Percentiles rank a stretch among this genome's conserved stretches.
These are phyloP conservation scores for Scolopax bukidnonensis DNA, from an alignment of 2,797 vertebrate species.

Conservation along the genomic window DNA sequence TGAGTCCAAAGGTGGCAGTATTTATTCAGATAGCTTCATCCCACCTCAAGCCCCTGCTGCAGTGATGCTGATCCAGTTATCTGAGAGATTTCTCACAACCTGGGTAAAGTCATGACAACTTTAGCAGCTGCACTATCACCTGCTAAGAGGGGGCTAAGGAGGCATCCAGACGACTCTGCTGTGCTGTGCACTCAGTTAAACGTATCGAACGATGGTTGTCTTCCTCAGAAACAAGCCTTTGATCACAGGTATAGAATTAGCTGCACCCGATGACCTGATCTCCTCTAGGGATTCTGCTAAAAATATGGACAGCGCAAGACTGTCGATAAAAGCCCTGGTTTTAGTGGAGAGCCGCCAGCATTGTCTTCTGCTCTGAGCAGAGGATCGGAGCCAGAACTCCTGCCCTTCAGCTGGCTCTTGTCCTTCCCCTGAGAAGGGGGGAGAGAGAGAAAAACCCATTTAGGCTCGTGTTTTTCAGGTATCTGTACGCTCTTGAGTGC, in stretches of 20 bases:
- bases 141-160: not conserved
- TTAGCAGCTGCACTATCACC: not conserved
- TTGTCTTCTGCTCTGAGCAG: not conserved
- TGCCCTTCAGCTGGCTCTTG: constrained; percentile 55
- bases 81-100: rapidly evolving
- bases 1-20: not conserved
- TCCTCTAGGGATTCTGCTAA: constrained; percentile 51
- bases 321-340: constrained; percentile 13
- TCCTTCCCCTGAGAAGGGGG: constrained; percentile 25
- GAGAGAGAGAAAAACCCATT: not conserved
- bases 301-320: not conserved
- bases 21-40: not conserved
- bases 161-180: not conserved
- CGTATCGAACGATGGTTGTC: not conserved
- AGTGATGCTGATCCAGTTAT: not conserved
- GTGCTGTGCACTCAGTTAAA: not conserved
- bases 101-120: not conserved
- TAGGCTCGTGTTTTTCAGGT: not conserved
- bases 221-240: not conserved
- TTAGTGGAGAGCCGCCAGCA: constrained; percentile 36
- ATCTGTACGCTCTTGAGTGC: not conserved
- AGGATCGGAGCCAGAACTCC: constrained; percentile 31
- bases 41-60: not conserved
- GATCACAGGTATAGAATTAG: not conserved
- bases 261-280: constrained; percentile 26